A percentile compares a stretch with the other conserved stretches of the same genome.
These are phyloP conservation scores for Nicator chloris DNA, from an alignment of 2,113 vertebrate species.

Conservation along the genomic window DNA sequence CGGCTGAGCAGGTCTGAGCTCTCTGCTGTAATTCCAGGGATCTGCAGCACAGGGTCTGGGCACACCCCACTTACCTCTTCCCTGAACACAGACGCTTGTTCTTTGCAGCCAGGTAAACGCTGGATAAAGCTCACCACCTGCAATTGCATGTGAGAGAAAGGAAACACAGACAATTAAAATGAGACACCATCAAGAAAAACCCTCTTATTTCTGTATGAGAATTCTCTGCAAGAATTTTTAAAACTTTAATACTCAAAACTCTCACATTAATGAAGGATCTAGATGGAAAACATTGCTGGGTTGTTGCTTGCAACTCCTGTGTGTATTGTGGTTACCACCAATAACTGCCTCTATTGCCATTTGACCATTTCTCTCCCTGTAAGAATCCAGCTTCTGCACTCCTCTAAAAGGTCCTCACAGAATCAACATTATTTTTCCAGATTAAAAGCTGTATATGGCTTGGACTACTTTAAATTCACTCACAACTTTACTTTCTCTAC, in stretches of 20 bases:
- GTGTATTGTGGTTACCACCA: not conserved
- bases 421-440: not conserved
- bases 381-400: not conserved
- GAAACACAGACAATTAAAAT: not conserved
- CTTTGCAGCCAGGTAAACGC: conserved; percentile 86
- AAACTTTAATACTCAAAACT: not conserved
- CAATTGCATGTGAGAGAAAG: not conserved
- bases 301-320: not conserved
- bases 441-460: not conserved
- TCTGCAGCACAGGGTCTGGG: not conserved
- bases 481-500: not conserved
- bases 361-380: not conserved
- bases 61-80: conserved; percentile 77
- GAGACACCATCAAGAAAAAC: not conserved
- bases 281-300: not conserved
- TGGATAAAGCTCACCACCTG: conserved; percentile 86
- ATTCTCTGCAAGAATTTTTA: not conserved
- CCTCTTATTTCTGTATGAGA: not conserved
- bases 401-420: not conserved
- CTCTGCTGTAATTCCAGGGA: not conserved
- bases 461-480: not conserved
- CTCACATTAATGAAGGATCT: not conserved
- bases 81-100: conserved; percentile 84
- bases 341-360: not conserved
- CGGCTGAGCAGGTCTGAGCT: not conserved